Evolutionary conservation across 1,140 invertebrate species (phyloP), one percentile per base, ranked within the genome.

Genomic region (Dreissena rostriformis): DNA sequence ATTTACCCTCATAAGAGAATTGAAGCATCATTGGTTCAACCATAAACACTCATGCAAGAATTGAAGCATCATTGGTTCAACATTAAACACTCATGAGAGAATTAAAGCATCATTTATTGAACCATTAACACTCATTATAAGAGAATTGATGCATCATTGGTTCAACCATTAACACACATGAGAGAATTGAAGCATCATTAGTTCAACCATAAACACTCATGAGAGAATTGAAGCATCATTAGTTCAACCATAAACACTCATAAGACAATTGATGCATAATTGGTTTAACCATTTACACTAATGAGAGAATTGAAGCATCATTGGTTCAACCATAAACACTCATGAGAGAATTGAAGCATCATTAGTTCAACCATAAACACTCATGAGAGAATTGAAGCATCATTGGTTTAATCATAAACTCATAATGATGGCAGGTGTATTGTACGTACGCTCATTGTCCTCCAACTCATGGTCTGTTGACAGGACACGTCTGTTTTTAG

Each of bases 401-500:
- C 57, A n/a, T 24, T 61, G 17, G 4, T 61, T 61, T 11, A 61
- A n/a, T 11, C 22, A 61, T 61, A 61, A 61, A 19, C 57, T 24
- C 17, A 2, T 61, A 61, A 61, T 61, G 57, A 61, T 61, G 57
- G 57, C 12, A 61, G 2, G 17, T 61, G 57, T 11, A 61, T 61
- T 61, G 17, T 61, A n/a, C 57, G 57, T 24, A 61, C 57, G 17
- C 22, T 19, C 22, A 55, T 73, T n/a, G n/a, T 55, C 71, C 17
- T 67, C 19, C 0, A 66, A 63, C 0, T 29, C 22, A 82, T 78
- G 52, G 52, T 39, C 39, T 39, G 65, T 22, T 17, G 82, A 84
- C 26, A 84, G 39, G 14, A 70, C 29, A 29, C 24, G 68, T 26
- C 57, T 84, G 28, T 84, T 84, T 29, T 70, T 77, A 19, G 8